Evolutionary conservation across 2,797 vertebrate genomes (phyloP), one percentile per base, ranked within the genome.

Genomic region (Phrynocephalus forsythii): DNA sequence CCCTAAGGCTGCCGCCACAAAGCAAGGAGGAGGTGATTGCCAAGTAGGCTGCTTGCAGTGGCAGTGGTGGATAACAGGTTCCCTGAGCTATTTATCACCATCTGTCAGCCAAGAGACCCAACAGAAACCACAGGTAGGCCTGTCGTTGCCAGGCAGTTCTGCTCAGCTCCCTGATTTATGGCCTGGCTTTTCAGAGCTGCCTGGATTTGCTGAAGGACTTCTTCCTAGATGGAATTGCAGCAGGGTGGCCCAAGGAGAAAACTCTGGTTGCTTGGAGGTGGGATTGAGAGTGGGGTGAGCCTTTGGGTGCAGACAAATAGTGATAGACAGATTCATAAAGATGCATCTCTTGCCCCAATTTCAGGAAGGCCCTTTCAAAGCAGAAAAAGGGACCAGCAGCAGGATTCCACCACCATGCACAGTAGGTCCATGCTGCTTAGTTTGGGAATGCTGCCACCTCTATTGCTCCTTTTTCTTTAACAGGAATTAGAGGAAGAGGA

Each of bases 51-150:
- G 66, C 24, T 84, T 76, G 28, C 48, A 77, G 68, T 68, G 72
- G 72, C 68, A 33, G 71, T 33, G 82, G 60, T 63, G 60, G 11
- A 56, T 75, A 81, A 77, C 63, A 15, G 48, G 76, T 60, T 90
- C 85, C 77, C 89, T 71, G 78, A 81, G 82, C 89, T 81, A 90
- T 90, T 90, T 69, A 84, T 90, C 89, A 90, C 71, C 63, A 84
- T 87, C 82, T 84, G 82, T 84, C 89, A 90, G 77, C 4, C 24
- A 82, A 81, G 78, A 87, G 77, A 77, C 86, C 78, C 89, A 75
- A 69, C 71, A 87, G 78, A 87, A 82, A 84, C 68, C 33, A 72
- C 16, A 24, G 69, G 77, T 76, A 28, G 87, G 86, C 71, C 50
- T 87, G 83, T 87, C 71, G 71, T 60, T 82, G 28, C 67, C 3